Evolutionary conservation across 2,888 invertebrate species (phyloP).

Genomic region (Papilio elwesi): DNA sequence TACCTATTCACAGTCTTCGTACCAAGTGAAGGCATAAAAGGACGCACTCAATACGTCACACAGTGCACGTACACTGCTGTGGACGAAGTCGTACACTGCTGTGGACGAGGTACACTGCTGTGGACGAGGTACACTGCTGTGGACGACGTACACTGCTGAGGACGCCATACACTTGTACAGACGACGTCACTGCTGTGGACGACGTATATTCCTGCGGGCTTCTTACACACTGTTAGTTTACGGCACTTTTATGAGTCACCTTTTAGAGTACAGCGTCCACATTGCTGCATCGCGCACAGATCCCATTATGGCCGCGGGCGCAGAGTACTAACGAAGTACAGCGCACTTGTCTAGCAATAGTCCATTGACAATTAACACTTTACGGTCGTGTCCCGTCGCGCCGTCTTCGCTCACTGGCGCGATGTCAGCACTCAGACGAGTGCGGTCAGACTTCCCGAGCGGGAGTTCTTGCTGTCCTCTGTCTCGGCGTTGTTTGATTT

Average conservation of each 20-base stretch:
- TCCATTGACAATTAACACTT: slow-evolving; percentile 47
- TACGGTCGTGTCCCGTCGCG: slow-evolving; percentile 40
- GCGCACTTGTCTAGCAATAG: background rate
- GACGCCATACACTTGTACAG: too few species aligned
- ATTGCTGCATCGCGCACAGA: too few species aligned
- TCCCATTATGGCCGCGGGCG: too few species aligned
- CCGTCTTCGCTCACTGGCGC: slow-evolving; percentile 23
- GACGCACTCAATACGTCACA: slow-evolving; percentile 26
- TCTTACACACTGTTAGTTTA: too few species aligned
- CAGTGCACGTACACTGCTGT: background rate
- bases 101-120: too few species aligned
- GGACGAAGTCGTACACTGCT: too few species aligned
- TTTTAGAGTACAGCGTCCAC: too few species aligned
- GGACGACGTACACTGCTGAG: too few species aligned
- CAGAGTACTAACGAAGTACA: background rate
- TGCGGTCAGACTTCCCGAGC: slow-evolving; percentile 75
- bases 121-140: too few species aligned
- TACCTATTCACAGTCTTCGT: slow-evolving; percentile 75
- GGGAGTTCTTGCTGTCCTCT: slow-evolving; percentile 66
- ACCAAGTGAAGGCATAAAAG: slow-evolving; percentile 59
- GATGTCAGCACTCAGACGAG: slow-evolving; percentile 60
- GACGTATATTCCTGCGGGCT: too few species aligned
- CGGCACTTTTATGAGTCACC: too few species aligned
- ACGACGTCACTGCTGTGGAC: too few species aligned
- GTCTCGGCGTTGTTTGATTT: slow-evolving; percentile 56